Percentiles rank a stretch among this genome's conserved stretches.
Conservation (phyloP, 1,140 invertebrate genomes). For the Pseudomyrmex cubaensis region DNA sequence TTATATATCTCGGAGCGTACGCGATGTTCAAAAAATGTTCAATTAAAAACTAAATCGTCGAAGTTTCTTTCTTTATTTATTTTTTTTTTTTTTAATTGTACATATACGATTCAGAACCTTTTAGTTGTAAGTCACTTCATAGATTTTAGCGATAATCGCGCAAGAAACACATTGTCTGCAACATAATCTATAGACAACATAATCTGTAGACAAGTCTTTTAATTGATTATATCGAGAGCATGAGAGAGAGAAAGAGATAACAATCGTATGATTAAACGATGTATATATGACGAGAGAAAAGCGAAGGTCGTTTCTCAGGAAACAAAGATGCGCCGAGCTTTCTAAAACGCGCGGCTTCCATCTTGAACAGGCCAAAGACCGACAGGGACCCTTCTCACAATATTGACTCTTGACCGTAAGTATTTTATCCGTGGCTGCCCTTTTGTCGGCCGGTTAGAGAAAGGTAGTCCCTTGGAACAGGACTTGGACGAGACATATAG, state of each 20-base stretch:
- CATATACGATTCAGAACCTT: too few relatives aligned
- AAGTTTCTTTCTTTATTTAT: too few relatives aligned
- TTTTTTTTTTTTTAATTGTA: too few relatives aligned
- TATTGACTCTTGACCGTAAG: constrained; percentile 76
- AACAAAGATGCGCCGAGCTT: constrained; percentile 66
- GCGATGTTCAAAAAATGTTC: too few relatives aligned
- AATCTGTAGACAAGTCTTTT: not conserved
- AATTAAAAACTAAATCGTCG: too few relatives aligned
- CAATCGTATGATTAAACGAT: not conserved
- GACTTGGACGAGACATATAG: constrained; percentile 68
- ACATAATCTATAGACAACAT: too few relatives aligned
- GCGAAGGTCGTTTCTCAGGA: constrained; percentile 52
- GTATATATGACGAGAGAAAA: not conserved
- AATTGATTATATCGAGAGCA: not conserved
- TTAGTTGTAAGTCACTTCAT: too few relatives aligned
- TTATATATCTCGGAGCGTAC: too few relatives aligned
- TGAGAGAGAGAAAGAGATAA: not conserved
- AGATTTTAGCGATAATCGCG: too few relatives aligned
- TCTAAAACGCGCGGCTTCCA: constrained; percentile 63
- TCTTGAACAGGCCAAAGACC: constrained; percentile 53
- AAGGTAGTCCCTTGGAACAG: constrained; percentile 63
- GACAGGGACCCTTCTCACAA: constrained; percentile 73
- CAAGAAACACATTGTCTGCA: too few relatives aligned
- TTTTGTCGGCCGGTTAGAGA: constrained; percentile 71
- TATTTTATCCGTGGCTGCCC: constrained; percentile 71